Evolutionary conservation across 2,888 invertebrate genomes (phyloP).

Genomic region (Sericinus montela): DNA sequence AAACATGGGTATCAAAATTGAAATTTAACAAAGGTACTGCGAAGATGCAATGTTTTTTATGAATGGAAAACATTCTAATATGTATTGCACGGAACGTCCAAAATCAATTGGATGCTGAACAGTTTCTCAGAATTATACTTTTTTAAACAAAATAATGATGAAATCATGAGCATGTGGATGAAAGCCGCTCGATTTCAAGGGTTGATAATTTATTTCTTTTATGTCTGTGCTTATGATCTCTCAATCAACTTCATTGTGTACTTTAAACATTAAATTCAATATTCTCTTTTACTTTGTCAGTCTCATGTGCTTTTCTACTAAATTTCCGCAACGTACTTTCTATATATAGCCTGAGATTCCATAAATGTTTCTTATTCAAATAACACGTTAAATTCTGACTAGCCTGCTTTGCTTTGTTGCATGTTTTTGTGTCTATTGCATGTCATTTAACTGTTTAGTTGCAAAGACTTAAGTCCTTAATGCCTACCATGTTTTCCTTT

Average conservation of each 20-base stretch:
- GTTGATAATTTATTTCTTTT: background rate
- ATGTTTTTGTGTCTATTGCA: background rate
- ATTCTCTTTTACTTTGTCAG: background rate
- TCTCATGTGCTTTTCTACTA: background rate
- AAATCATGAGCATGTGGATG: too few species aligned
- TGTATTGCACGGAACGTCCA: slow-evolving; percentile 36
- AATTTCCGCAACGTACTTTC: background rate
- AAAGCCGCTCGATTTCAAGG: too few species aligned
- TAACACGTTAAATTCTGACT: background rate
- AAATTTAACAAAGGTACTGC: background rate
- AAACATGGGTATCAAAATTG: too few species aligned
- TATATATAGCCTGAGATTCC: background rate
- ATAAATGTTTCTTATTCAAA: background rate
- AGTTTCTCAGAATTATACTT: slow-evolving; percentile 31
- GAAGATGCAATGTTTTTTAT: too few species aligned
- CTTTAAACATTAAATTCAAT: background rate
- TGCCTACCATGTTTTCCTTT: too few species aligned
- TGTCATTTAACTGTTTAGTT: background rate
- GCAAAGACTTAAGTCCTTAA: too few species aligned
- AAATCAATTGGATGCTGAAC: slow-evolving; percentile 35
- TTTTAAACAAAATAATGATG: slow-evolving; percentile 37
- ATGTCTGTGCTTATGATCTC: background rate
- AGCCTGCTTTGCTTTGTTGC: background rate
- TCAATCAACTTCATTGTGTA: background rate
- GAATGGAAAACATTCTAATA: too few species aligned